phyloP scores from a whole-genome alignment of 2,888 invertebrate genomes.

The Carcina quercana region DNA sequence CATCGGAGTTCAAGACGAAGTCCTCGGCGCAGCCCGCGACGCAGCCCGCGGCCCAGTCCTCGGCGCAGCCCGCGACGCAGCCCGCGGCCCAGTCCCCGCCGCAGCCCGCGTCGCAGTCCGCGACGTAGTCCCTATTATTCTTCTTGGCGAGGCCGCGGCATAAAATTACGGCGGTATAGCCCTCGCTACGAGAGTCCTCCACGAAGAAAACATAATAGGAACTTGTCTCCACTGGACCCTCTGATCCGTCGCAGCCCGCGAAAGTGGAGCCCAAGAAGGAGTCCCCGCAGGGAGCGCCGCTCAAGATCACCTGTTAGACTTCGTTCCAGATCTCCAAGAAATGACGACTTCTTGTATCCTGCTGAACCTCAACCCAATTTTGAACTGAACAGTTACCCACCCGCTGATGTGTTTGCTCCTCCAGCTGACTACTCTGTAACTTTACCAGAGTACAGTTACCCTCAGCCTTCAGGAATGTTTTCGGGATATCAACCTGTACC shows the following conservation, averaged over 20 bases:
- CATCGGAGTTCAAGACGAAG: slow-evolving; percentile 16
- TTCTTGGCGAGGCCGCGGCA: slow-evolving; percentile 10
- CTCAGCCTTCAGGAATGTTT: no score
- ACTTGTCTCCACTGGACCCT: not conserved
- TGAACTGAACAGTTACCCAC: slow-evolving; percentile 4
- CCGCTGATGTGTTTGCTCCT: slow-evolving; percentile 7
- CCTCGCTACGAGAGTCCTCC: no score
- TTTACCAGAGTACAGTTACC: slow-evolving; percentile 18
- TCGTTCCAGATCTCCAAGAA: slow-evolving; percentile 4
- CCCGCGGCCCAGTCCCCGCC: slow-evolving; percentile 17
- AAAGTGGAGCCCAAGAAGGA: slow-evolving; percentile 11
- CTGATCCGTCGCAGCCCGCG: slow-evolving; percentile 17
- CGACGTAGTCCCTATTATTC: no score
- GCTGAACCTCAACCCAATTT: slow-evolving; percentile 18
- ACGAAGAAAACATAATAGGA: not conserved
- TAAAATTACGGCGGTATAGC: slow-evolving; percentile 3
- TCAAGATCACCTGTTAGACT: slow-evolving; percentile 26
- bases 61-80: slow-evolving; percentile 19
- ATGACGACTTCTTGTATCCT: slow-evolving; percentile 40
- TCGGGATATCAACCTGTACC: no score
- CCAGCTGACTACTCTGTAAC: slow-evolving; percentile 17
- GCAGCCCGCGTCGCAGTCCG: slow-evolving; percentile 19
- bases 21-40: slow-evolving; percentile 18
- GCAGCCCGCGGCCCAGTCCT: slow-evolving; percentile 14
- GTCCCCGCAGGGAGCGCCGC: slow-evolving; percentile 10